Evolutionary conservation across 2,888 invertebrate species (phyloP).

Genomic region (Apoda limacodes): DNA sequence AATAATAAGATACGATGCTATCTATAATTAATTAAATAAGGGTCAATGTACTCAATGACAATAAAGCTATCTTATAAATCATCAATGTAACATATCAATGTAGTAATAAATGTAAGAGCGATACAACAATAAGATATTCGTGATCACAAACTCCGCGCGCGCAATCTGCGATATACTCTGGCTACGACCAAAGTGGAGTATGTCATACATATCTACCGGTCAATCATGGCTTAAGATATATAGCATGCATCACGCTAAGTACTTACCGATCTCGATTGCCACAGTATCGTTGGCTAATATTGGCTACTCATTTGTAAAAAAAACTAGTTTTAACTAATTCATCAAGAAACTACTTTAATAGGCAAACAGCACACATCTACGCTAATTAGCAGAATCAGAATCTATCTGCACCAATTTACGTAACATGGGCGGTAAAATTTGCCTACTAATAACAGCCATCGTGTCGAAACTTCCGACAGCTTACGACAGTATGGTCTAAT

Average conservation of each 20-base stretch:
- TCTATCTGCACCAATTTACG: conserved; percentile 35
- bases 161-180: conserved; percentile 19
- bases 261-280: neutral
- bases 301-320: no score
- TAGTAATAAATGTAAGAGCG: conserved; percentile 38
- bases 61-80: no score
- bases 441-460: conserved; percentile 33
- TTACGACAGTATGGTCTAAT: conserved; percentile 46
- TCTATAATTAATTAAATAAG: no score
- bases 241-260: neutral
- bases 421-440: conserved; percentile 41
- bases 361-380: conserved; percentile 24
- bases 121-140: conserved; percentile 41
- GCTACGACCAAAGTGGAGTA: conserved; percentile 44
- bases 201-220: conserved; percentile 42
- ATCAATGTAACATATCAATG: conserved; percentile 47
- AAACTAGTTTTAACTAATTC: no score
- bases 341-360: no score
- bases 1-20: no score
- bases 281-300: no score
- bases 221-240: conserved; percentile 31
- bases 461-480: conserved; percentile 56
- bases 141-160: conserved; percentile 32
- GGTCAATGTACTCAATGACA: no score
- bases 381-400: conserved; percentile 22